phyloP scores from a whole-genome alignment of 2,113 vertebrate species.

The Todiramphus saurophagus region DNA sequence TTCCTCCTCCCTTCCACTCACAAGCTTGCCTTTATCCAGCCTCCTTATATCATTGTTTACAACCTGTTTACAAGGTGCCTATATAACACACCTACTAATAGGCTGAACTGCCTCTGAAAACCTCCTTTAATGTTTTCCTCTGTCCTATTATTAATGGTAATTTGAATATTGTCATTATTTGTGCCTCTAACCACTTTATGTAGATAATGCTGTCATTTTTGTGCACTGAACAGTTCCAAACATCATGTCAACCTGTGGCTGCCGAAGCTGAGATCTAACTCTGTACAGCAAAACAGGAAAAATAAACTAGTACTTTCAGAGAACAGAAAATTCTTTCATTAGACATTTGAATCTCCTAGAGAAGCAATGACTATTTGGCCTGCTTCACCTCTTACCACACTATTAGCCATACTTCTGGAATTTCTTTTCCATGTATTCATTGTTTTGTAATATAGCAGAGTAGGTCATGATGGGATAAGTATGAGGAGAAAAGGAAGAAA shows the following conservation, averaged over 20 bases:
- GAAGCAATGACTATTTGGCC: background rate
- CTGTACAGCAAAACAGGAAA: background rate
- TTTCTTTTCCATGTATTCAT: background rate
- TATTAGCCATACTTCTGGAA: background rate
- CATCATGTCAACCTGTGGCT: background rate
- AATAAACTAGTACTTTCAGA: background rate
- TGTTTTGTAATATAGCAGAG: background rate
- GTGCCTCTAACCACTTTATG: background rate
- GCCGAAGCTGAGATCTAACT: background rate
- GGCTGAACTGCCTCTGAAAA: background rate
- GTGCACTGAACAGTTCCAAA: background rate
- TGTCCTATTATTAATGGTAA: slow-evolving; percentile 16
- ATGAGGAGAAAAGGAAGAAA: background rate
- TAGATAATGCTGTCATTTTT: background rate
- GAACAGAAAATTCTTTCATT: background rate
- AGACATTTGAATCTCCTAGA: background rate
- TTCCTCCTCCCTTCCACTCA: slow-evolving; percentile 15
- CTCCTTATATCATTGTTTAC: slow-evolving; percentile 10
- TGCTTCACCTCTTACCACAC: background rate
- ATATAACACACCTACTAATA: background rate
- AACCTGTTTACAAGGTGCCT: background rate
- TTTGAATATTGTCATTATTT: background rate
- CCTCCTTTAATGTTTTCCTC: slow-evolving; percentile 19
- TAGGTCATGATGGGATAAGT: background rate
- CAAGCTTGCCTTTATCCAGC: slow-evolving; percentile 1